Conservation (phyloP, 2,113 vertebrate species). For the Gymnocephalus cernua region DNA sequence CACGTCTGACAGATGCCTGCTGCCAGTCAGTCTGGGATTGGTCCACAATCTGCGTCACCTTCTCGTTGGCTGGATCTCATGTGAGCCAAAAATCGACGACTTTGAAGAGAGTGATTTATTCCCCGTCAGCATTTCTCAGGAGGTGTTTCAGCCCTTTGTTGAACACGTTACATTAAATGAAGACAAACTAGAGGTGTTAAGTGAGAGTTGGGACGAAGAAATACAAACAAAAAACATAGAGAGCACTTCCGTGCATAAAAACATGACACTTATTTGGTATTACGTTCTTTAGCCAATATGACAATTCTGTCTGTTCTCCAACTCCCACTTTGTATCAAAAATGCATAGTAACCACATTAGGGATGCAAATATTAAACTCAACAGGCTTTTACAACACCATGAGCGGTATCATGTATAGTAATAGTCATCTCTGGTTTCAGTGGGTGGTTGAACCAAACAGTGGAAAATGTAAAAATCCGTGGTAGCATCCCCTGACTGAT, state of each 20-base stretch:
- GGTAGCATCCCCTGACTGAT: constrained; percentile 16
- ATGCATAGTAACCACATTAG: neutral
- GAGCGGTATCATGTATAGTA: constrained; percentile 9
- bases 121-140: constrained; percentile 11
- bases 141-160: constrained; percentile 1
- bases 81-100: neutral
- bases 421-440: constrained; percentile 18
- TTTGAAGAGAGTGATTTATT: constrained; percentile 35
- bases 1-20: constrained; percentile 74
- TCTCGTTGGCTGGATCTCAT: constrained; percentile 22
- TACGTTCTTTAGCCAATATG: neutral
- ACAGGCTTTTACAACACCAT: constrained; percentile 5
- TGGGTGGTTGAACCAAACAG: neutral
- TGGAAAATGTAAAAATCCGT: constrained; percentile 32
- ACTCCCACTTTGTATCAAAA: neutral
- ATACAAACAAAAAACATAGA: neutral
- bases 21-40: constrained; percentile 64
- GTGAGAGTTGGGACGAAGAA: neutral
- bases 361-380: neutral
- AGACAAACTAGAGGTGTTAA: constrained; percentile 6
- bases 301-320: neutral
- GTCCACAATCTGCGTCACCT: constrained; percentile 51
- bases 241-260: neutral
- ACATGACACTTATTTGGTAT: neutral
- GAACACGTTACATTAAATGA: constrained; percentile 1